Percentiles rank a stretch among this genome's conserved stretches.
These are phyloP conservation scores for Lepisosteus oculatus DNA, from an alignment of 2,113 vertebrate genomes.

Conservation along the genomic window DNA sequence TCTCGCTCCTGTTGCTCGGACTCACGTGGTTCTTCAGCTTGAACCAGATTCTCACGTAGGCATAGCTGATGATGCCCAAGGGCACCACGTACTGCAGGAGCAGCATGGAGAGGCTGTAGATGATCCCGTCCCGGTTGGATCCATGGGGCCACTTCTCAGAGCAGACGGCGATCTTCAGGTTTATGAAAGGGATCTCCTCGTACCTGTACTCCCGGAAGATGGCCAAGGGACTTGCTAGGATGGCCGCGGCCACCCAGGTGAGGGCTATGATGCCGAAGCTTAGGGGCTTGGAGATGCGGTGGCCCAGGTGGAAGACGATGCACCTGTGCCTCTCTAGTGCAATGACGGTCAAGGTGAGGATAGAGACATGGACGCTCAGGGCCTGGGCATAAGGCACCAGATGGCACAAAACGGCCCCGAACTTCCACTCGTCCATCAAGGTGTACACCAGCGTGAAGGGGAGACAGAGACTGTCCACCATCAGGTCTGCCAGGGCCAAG, in stretches of 20 bases:
- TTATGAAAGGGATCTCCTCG: slow-evolving; percentile 79
- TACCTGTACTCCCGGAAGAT: slow-evolving; percentile 85
- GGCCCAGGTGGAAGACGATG: slow-evolving; percentile 84
- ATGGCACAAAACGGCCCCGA: slow-evolving; percentile 82
- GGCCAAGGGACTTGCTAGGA: slow-evolving; percentile 80
- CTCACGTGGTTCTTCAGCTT: slow-evolving; percentile 86
- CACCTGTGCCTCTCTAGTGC: slow-evolving; percentile 86
- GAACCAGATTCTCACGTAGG: slow-evolving; percentile 87
- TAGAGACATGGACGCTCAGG: slow-evolving; percentile 84
- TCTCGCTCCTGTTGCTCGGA: slow-evolving; percentile 73
- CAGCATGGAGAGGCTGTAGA: slow-evolving; percentile 89
- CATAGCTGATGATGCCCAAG: slow-evolving; percentile 81
- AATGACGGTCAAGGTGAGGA: slow-evolving; percentile 83
- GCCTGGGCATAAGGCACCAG: slow-evolving; percentile 85
- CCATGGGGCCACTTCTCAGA: slow-evolving; percentile 85
- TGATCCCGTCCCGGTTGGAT: slow-evolving; percentile 77
- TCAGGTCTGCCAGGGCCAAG: slow-evolving; percentile 83
- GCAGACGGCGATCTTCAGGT: slow-evolving; percentile 80
- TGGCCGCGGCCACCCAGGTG: slow-evolving; percentile 74
- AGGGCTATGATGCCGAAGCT: slow-evolving; percentile 79
- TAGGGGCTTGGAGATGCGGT: slow-evolving; percentile 72
- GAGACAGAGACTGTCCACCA: slow-evolving; percentile 84
- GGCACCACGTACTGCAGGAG: slow-evolving; percentile 83
- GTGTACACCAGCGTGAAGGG: slow-evolving; percentile 88
- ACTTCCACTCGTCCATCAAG: slow-evolving; percentile 85